Base-by-base conservation (phyloP, 1,140 invertebrate species). In the Trachymyrmex septentrionalis region DNA sequence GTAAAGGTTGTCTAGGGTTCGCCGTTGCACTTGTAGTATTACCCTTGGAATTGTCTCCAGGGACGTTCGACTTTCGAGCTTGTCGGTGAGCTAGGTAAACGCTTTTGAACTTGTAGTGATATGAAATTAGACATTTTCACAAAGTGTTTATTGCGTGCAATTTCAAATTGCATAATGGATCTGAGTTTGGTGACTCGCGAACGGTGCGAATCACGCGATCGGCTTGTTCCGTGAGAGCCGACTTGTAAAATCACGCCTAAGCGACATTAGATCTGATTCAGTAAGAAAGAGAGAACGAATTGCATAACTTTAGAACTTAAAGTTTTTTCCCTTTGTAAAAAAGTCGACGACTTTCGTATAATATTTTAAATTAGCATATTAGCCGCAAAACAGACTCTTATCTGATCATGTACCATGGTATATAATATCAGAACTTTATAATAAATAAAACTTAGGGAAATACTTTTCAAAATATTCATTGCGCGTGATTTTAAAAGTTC, bases 21-120 rank as follows among this genome's bases (percentile, higher is more conserved):
- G 3, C n/a, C 55, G 12, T 30, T 21, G 30, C 87, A 80, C 75
- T 59, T 78, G 77, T 16, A 64, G 77, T 16, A 64, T 5, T 53
- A 66, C 57, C 75, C 48, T 50, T 9, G 82, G 34, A 89, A 88
- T 86, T 80, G 75, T 88, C 73, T 85, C 38, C 24, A 0, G 61
- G 48, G 59, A 86, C 69, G 12, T 72, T 61, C 73, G 66, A 88
- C 59, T 59, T 86, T 89, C 63, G 21, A 66, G 34, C 14, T 4
- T 44, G 3, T 34, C 16, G 10, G 5, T 50, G 38, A 80, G 64
- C 48, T 50, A 16, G 5, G 38, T 21, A 16, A 69, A 61, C 16
- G 19, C 6, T 44, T 19, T 6, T 30, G 16, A 72, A 72, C 3
- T 30, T 4, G 6, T 57, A 9, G 57, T 9, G n/a, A 53, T 16